A percentile compares a stretch with the other conserved stretches of the same genome.
Conservation (phyloP, 2,113 vertebrate genomes). For the Melanerpes formicivorus region DNA sequence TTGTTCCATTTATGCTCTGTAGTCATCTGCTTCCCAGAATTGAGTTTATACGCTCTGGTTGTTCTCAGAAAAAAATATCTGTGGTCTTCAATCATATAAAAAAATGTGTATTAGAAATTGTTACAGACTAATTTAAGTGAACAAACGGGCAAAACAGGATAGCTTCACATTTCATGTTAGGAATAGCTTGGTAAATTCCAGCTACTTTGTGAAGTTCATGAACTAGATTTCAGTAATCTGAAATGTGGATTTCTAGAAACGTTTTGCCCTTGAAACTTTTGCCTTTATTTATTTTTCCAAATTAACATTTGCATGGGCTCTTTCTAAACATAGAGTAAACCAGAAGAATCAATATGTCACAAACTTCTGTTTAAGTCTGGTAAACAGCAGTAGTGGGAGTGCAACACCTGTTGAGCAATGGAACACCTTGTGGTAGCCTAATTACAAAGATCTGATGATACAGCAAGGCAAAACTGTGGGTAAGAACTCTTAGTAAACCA, state of each 20-base stretch:
- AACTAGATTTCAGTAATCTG: neutral
- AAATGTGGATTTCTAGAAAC: neutral
- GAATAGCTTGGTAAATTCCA: neutral
- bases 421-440: neutral
- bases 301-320: neutral
- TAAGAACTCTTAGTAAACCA: neutral
- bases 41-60: neutral
- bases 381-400: neutral
- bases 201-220: neutral
- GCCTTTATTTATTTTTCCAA: constrained; percentile 46
- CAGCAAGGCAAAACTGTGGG: neutral
- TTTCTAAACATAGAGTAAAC: constrained; percentile 31
- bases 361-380: constrained; percentile 15
- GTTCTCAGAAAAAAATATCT: neutral
- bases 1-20: neutral
- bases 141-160: neutral
- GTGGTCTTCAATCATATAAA: neutral
- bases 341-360: constrained; percentile 8
- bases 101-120: neutral
- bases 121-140: neutral
- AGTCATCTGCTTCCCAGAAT: neutral
- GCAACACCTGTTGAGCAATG: neutral
- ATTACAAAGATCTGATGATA: neutral
- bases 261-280: constrained; percentile 45
- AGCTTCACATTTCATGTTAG: neutral